Evolutionary conservation across 2,888 invertebrate genomes (phyloP).

Genomic region (Melipona bicolor): DNA sequence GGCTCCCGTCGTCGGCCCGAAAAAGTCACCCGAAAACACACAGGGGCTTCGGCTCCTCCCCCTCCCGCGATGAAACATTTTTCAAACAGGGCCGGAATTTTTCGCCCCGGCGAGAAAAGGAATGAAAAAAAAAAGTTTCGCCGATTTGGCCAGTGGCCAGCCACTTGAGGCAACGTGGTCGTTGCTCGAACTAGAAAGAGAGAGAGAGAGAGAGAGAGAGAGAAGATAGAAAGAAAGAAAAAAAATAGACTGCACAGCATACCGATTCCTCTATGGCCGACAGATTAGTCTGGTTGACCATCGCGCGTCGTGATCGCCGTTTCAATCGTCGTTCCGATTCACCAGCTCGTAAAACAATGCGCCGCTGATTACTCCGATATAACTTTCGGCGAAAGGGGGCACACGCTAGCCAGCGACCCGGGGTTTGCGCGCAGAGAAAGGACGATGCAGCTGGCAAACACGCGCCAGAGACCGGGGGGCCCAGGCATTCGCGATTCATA

Average conservation of each 20-base stretch:
- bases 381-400: constrained; percentile 69
- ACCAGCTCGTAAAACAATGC: constrained; percentile 83
- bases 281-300: constrained; percentile 61
- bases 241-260: constrained; percentile 58
- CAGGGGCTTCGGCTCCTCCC: neutral
- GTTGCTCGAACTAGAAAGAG: neutral
- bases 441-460: constrained; percentile 73
- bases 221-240: neutral
- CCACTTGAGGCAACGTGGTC: constrained; percentile 47
- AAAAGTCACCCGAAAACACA: constrained; percentile 52
- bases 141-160: constrained; percentile 65
- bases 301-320: constrained; percentile 66
- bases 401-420: neutral
- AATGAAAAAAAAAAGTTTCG: constrained; percentile 23
- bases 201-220: no score
- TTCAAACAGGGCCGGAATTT: constrained; percentile 63
- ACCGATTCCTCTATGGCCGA: constrained; percentile 41
- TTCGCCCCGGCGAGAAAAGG: constrained; percentile 25
- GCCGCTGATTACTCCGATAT: constrained; percentile 83
- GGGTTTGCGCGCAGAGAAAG: constrained; percentile 82
- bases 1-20: constrained; percentile 47
- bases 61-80: constrained; percentile 57
- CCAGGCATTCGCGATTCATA: constrained; percentile 78
- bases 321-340: constrained; percentile 81
- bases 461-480: constrained; percentile 31